Percentiles rank a stretch among this genome's conserved stretches.
Conservation (phyloP, 2,113 vertebrate genomes). For the Perognathus longimembris region DNA sequence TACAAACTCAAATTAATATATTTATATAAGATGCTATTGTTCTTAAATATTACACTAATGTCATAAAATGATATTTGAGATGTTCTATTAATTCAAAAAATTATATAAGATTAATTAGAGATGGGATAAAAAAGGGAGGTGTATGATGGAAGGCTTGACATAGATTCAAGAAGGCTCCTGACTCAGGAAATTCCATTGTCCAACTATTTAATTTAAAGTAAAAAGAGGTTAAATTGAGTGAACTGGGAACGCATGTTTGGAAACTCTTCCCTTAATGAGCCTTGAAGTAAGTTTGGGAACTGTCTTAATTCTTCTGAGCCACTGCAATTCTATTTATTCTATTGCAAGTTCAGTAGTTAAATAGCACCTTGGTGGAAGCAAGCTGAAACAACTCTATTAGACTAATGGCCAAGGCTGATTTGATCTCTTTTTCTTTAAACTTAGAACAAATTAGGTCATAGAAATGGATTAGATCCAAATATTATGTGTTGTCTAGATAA, state of each 20-base stretch:
- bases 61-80: neutral
- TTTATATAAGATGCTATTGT: neutral
- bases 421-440: conserved; percentile 43
- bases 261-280: conserved; percentile 68
- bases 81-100: conserved; percentile 49
- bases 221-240: neutral
- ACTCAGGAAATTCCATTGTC: too few relatives aligned
- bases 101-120: conserved; percentile 13
- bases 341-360: conserved; percentile 69
- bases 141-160: too few relatives aligned
- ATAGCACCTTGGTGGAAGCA: conserved; percentile 54
- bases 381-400: conserved; percentile 65
- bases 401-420: conserved; percentile 57
- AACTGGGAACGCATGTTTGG: conserved; percentile 43
- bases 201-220: too few relatives aligned
- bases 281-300: conserved; percentile 68
- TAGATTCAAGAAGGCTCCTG: too few relatives aligned
- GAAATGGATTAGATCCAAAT: conserved; percentile 37
- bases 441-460: conserved; percentile 62
- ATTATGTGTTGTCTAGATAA: neutral
- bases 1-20: neutral
- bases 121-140: too few relatives aligned
- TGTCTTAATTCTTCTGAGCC: conserved; percentile 62
- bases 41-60: conserved; percentile 35
- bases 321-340: conserved; percentile 51